Evolutionary conservation across 2,888 invertebrate genomes (phyloP), one percentile per base, ranked within the genome.

Genomic region (Mesorhabditis belari): DNA sequence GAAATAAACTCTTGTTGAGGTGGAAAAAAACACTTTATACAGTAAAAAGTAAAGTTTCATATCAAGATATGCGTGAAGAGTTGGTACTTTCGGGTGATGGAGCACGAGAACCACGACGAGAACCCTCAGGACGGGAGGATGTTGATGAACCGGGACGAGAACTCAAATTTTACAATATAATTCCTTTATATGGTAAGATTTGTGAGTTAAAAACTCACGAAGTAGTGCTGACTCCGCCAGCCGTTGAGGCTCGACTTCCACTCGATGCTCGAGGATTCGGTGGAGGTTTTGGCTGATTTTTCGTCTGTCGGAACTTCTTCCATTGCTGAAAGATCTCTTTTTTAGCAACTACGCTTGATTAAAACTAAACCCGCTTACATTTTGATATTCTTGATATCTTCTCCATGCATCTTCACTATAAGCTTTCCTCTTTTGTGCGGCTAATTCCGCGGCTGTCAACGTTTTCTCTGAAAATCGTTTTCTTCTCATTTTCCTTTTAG

Each of bases 351-450:
- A 2, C 25, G 23, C 27, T 19, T 26, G 12, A 27, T 25, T 35
- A 9, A 35, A n/a, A n/a, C 2, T 35, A 17, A 1, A 2, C 44
- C n/a, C 2, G 25, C 25, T 21, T 23, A 70, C 72, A 67, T 79
- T 79, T 57, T 79, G 79, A 53, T 79, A 79, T 59, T 77, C 77
- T 55, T 77, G 75, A 55, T 79, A 79, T 28, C 79, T 64, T 26
- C 75, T 61, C 74, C 74, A 76, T 0, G 79, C 79, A 61, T 79
- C 79, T 61, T 79, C 79, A 44, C 77, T 76, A 64, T 79, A 79
- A 1, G 76, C 74, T 58, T 71, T 71, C 21, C 77, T 57, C 53
- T 76, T 76, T 58, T 75, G 73, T 5, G 73, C 77, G 2, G 73
- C 72, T 2, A 76, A 62, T 60, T 76, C 75, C 0, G 73, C 72